phyloP scores from a whole-genome alignment of 2,797 vertebrate genomes.

The Lerista edwardsae region DNA sequence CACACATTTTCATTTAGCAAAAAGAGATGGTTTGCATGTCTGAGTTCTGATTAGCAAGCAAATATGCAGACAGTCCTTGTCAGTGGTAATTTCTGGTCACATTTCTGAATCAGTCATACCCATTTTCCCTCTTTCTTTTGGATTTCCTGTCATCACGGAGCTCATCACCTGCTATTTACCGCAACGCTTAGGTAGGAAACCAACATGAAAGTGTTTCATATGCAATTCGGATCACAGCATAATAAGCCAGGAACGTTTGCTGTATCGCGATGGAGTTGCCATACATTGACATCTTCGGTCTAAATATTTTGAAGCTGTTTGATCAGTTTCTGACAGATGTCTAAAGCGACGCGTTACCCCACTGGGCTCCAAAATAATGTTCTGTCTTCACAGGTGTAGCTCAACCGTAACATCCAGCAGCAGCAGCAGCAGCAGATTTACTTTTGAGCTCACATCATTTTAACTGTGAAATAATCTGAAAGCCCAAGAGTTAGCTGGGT shows the following conservation, averaged over 20 bases:
- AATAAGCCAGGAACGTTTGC: conserved; percentile 19
- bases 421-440: conserved; percentile 22
- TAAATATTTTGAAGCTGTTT: conserved; percentile 53
- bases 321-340: conserved; percentile 54
- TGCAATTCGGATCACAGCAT: conserved; percentile 21
- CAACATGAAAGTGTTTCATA: conserved; percentile 5
- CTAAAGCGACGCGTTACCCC: conserved; percentile 43
- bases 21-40: not conserved
- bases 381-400: conserved; percentile 38
- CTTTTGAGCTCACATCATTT: conserved; percentile 48
- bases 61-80: not conserved
- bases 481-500: not conserved
- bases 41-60: not conserved
- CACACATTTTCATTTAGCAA: not conserved
- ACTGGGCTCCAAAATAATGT: conserved; percentile 53
- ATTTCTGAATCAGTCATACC: not conserved
- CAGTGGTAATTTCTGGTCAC: not conserved
- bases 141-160: not conserved
- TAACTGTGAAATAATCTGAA: conserved; percentile 32
- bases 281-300: conserved; percentile 34
- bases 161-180: not conserved
- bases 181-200: fast-evolving
- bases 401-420: conserved; percentile 37
- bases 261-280: not conserved
- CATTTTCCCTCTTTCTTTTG: not conserved